Evolutionary conservation across 2,797 vertebrate species (phyloP).

Genomic region (Sebastes hubbsi): DNA sequence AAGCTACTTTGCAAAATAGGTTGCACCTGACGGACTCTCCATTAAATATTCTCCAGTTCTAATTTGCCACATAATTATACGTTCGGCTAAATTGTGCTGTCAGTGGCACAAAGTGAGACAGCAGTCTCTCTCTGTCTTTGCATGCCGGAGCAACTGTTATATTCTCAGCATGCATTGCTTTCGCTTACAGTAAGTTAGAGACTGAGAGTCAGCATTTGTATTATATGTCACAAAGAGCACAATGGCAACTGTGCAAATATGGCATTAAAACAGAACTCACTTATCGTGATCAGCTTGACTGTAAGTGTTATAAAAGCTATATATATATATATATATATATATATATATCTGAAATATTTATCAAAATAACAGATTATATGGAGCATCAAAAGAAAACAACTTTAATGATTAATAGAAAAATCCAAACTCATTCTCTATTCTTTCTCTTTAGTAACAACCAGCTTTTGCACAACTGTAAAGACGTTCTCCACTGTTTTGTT

Average conservation of each 20-base stretch:
- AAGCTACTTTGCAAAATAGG: constrained; percentile 60
- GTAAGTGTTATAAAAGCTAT: neutral
- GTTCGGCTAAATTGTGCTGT: constrained; percentile 43
- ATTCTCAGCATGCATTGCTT: constrained; percentile 16
- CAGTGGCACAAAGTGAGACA: constrained; percentile 32
- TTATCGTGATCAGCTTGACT: neutral
- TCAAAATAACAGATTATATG: constrained; percentile 3
- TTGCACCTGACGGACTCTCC: constrained; percentile 61
- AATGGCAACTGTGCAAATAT: constrained; percentile 6
- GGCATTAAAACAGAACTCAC: constrained; percentile 12
- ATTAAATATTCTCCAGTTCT: constrained; percentile 57
- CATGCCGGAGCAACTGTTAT: constrained; percentile 3
- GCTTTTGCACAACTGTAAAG: constrained; percentile 43
- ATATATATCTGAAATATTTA: constrained; percentile 13
- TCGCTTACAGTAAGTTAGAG: constrained; percentile 15
- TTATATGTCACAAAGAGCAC: constrained; percentile 16
- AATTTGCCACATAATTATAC: constrained; percentile 59
- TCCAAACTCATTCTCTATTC: constrained; percentile 23
- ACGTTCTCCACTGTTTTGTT: constrained; percentile 35
- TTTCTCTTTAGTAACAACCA: constrained; percentile 28
- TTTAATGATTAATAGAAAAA: constrained; percentile 29
- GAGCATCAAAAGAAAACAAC: constrained; percentile 33
- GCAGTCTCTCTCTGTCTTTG: constrained; percentile 33
- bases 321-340: too few species aligned
- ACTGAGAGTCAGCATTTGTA: constrained; percentile 24